Evolutionary conservation across 1,140 invertebrate genomes (phyloP).

Genomic region (Sweltsa coloradensis): DNA sequence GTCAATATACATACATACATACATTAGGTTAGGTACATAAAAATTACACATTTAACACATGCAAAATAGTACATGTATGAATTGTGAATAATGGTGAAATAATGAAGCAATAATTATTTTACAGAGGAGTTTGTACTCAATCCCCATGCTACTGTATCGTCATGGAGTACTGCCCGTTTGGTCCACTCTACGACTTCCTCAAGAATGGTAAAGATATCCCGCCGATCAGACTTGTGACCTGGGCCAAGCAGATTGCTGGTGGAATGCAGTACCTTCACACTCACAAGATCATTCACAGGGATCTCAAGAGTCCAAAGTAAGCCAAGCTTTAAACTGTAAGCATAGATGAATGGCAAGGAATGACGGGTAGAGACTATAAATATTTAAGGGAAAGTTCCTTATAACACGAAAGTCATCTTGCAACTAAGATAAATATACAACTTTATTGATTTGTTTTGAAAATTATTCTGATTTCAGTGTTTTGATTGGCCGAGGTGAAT

Average conservation of each 20-base stretch:
- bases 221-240: slow-evolving; percentile 72
- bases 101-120: slow-evolving; percentile 27
- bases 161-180: slow-evolving; percentile 97
- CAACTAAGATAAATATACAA: not conserved
- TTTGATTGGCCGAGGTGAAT: slow-evolving; percentile 76
- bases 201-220: slow-evolving; percentile 69
- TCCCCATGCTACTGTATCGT: slow-evolving; percentile 91
- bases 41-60: no score
- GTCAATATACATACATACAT: no score
- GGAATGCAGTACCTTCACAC: slow-evolving; percentile 95
- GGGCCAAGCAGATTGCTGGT: slow-evolving; percentile 90
- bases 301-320: slow-evolving; percentile 94
- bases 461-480: slow-evolving; percentile 53
- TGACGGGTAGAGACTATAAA: not conserved
- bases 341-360: no score
- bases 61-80: not conserved
- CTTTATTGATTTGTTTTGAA: not conserved
- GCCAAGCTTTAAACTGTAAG: slow-evolving; percentile 26
- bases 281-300: slow-evolving; percentile 94
- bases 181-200: slow-evolving; percentile 84
- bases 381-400: slow-evolving; percentile 3
- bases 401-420: not conserved
- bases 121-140: slow-evolving; percentile 82
- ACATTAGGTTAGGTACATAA: no score
- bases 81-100: not conserved